phyloP scores from a whole-genome alignment of 2,797 vertebrate genomes.

The Erethizon dorsatum region DNA sequence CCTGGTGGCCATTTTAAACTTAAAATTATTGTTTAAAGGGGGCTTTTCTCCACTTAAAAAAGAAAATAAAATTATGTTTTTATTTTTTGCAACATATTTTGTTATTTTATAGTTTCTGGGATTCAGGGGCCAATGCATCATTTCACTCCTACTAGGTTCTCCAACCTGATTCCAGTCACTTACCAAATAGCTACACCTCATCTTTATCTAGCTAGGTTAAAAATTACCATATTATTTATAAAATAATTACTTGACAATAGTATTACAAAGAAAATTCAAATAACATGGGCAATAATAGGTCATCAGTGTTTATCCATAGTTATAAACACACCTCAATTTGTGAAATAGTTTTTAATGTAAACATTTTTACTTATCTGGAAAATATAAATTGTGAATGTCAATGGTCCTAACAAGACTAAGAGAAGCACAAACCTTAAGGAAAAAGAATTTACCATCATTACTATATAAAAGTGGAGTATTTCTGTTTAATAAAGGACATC shows the following conservation, averaged over 20 bases:
- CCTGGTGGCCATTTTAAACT: conserved; percentile 71
- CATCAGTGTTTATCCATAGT: neutral
- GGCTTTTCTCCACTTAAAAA: neutral
- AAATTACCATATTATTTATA: neutral
- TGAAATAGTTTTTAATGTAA: neutral
- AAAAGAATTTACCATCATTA: neutral
- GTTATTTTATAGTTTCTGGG: conserved; percentile 34
- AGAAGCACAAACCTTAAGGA: neutral
- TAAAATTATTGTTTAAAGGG: conserved; percentile 19
- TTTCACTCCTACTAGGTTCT: neutral
- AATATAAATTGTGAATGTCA: neutral
- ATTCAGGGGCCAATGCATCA: neutral
- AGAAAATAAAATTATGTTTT: neutral
- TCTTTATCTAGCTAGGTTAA: conserved; percentile 21
- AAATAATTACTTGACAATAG: neutral
- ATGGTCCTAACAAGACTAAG: neutral
- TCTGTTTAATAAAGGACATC: neutral
- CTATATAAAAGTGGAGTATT: conserved; percentile 23
- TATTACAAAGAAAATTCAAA: conserved; percentile 11
- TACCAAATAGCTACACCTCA: neutral
- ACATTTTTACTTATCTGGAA: neutral
- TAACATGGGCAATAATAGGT: neutral
- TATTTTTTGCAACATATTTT: conserved; percentile 7
- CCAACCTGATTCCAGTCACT: neutral
- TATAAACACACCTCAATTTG: neutral